Base-by-base conservation (phyloP, 2,113 vertebrate species). In the Setophaga kirtlandii region DNA sequence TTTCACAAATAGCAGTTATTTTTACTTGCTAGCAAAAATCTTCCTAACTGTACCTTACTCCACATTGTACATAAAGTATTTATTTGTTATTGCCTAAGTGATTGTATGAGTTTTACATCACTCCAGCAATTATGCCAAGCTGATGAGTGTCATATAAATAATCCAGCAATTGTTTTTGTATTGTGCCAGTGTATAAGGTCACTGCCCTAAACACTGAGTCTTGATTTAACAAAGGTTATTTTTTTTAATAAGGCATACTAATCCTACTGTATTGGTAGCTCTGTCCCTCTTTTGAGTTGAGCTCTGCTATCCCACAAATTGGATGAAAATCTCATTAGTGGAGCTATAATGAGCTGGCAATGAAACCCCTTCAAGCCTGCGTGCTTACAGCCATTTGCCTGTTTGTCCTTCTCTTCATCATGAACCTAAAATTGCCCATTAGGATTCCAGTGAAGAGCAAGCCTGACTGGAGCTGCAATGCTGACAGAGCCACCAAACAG, bases 251-350 rank as follows among this genome's bases (percentile, higher is more conserved):
- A 96, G 82, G 63, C 69, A 80, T 82, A 84, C 69, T 95, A 96
- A 97, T 96, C 95, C 94, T 67, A 95, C 95, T 89, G 82, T 90
- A 94, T 90, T 93, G 91, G 92, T 96, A 80, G 62, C 89, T 96
- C 87, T 87, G 75, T 95, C 73, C 93, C 47, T 83, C 91, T 93
- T 96, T 94, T 91, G 81, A 95, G 81, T 94, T 87, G 93, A 95
- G 94, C 83, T 95, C 83, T 96, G 81, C 92, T 94, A 94, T 95
- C 79, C 93, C 90, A 93, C 94, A 97, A 96, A 97, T 96, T 96
- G 96, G 94, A 96, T 91, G 90, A 93, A 97, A 96, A 97, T 97
- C 96, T 97, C 96, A 96, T 97, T 97, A 97, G 96, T 94, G 89
- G 93, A 96, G 82, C 90, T 97, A 90, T 97, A 97, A 97, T 97